Conservation (phyloP, 2,888 invertebrate genomes). For the Clivina fossor region DNA sequence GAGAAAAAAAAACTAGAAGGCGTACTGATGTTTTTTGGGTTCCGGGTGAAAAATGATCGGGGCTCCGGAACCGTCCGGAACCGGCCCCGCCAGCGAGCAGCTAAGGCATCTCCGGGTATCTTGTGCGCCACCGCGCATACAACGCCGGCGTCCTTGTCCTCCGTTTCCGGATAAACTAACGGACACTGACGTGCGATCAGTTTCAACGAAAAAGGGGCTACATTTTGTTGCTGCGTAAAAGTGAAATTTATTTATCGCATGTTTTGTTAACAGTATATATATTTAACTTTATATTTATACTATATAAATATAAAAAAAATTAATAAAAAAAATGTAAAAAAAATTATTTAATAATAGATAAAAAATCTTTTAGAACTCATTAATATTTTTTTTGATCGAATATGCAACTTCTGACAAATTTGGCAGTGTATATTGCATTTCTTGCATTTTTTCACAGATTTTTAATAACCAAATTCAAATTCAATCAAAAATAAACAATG, state of each 20-base stretch:
- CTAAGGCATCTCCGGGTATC: constrained; percentile 31
- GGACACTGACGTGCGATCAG: background rate
- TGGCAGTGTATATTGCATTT: no score
- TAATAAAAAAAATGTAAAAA: background rate
- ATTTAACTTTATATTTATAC: background rate
- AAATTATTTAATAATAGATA: no score
- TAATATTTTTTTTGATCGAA: no score
- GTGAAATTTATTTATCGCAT: no score
- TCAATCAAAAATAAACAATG: no score
- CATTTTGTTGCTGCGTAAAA: background rate
- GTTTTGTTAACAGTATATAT: background rate
- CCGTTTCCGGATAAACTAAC: constrained; percentile 26
- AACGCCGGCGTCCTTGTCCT: constrained; percentile 33
- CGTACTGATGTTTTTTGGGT: constrained; percentile 49
- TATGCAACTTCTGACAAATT: no score
- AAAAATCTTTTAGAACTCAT: no score
- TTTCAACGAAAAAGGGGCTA: background rate
- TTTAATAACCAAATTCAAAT: no score
- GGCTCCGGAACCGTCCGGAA: constrained; percentile 42
- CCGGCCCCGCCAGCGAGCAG: constrained; percentile 40
- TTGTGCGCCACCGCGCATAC: no score
- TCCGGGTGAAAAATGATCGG: constrained; percentile 48
- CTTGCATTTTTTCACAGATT: no score
- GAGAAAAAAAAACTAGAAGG: constrained; percentile 48
- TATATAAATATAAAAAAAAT: background rate